Base-by-base conservation (phyloP, 2,888 invertebrate species). In the Heliconius erato region DNA sequence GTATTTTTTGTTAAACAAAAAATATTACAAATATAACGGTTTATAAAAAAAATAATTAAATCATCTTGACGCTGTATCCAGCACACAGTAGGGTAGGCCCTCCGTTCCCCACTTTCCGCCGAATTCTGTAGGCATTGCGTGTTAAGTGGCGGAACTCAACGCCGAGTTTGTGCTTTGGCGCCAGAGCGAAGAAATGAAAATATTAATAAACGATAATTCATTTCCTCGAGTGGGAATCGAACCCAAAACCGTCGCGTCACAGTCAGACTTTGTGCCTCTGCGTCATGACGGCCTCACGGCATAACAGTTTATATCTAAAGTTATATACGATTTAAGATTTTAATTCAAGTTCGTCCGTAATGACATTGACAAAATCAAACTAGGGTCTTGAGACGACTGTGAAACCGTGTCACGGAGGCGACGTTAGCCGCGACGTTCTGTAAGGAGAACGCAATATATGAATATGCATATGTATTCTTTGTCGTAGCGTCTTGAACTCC, bases 391-490 rank as follows among this genome's bases (percentile, higher is more conserved):
- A 91, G 86, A 83, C 85, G 87, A 86, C 85, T 85, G 85, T 85
- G 87, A 89, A 92, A 92, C 91, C 89, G 91, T 92, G 93, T 92
- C 91, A 91, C 89, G 85, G 82, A 63, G 72, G 74, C 82, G 84
- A 86, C 88, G 89, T 90, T 90, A 89, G 89, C 86, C 82, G 87
- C 88, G 89, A 89, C 89, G 86, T 87, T 88, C 89, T 89, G 89
- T 88, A 91, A 91, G 90, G 93, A 89, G 94, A 94, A 91, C 93
- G 89, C 87, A 85, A 72, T 86, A 84, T 86, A 95, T 95, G 93
- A 94, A 95, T 95, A 95, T 95, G 91, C 92, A 95, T 93, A 54
- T 7, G 54, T 54, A 85, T 85, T 91, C 92, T 93, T 95, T 95
- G 94, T 95, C 90, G 86, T 86, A 88, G 88, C 90, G 90, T 91